Percentiles rank a stretch among this genome's conserved stretches.
Conservation (phyloP, 2,113 vertebrate genomes). For the Excalfactoria chinensis region DNA sequence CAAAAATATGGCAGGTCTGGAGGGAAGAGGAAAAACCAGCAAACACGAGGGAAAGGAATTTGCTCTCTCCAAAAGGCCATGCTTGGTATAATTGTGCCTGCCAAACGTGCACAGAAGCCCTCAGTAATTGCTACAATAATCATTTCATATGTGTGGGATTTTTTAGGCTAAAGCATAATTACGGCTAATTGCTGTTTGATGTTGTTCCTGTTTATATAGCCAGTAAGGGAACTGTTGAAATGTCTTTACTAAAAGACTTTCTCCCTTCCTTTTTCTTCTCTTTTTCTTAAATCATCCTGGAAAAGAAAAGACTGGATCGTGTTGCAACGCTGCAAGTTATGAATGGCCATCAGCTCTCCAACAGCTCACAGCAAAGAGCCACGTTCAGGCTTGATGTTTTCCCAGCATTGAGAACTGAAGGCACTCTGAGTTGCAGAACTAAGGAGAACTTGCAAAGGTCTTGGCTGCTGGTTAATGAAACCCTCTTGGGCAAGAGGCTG, state of each 20-base stretch:
- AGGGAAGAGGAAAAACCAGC: neutral
- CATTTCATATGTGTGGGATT: neutral
- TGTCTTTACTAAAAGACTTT: neutral
- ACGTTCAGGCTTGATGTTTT: neutral
- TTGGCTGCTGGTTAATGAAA: slow-evolving; percentile 8
- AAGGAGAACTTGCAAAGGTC: neutral
- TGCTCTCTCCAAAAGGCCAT: neutral
- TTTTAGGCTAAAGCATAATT: slow-evolving; percentile 46
- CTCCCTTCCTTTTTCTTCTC: neutral
- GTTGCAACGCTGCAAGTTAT: neutral
- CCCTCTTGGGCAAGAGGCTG: neutral
- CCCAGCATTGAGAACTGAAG: neutral
- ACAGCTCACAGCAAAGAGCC: neutral
- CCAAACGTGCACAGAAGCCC: neutral
- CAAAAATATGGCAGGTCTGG: neutral
- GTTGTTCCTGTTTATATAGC: slow-evolving; percentile 6
- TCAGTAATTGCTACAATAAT: slow-evolving; percentile 1
- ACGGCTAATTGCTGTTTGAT: slow-evolving; percentile 38
- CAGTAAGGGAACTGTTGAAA: neutral
- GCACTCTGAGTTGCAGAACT: neutral
- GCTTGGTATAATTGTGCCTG: neutral
- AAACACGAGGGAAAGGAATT: neutral
- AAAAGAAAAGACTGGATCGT: neutral
- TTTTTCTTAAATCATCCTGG: slow-evolving; percentile 6
- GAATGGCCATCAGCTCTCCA: slow-evolving; percentile 36